Percentiles rank a stretch among this genome's conserved stretches.
Evolutionary conservation across 2,888 invertebrate genomes (phyloP).

Genomic region (Rhopalosiphum nymphaeae): DNA sequence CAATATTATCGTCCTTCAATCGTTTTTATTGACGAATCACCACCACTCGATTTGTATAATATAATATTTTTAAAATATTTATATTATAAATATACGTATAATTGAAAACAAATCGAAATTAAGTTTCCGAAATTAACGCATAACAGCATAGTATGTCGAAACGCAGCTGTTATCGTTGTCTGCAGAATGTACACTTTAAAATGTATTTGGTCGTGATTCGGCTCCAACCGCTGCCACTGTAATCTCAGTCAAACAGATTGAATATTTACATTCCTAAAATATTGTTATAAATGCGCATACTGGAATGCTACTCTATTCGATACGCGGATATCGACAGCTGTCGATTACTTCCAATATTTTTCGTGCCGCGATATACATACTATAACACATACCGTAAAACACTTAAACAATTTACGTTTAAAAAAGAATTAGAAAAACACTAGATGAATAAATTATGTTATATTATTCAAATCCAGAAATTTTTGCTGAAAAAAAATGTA

Average conservation of each 20-base stretch:
- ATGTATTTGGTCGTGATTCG: neutral
- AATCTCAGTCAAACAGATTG: neutral
- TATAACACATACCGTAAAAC: neutral
- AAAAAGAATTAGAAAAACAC: neutral
- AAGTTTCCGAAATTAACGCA: neutral
- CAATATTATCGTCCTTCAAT: neutral
- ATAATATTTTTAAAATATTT: neutral
- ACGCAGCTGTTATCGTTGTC: neutral
- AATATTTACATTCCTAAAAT: neutral
- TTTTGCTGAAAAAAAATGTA: neutral
- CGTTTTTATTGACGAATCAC: neutral
- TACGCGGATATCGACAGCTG: neutral
- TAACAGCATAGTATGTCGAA: neutral
- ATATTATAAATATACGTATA: neutral
- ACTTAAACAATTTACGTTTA: neutral
- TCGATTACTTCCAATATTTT: neutral
- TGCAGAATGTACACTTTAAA: neutral
- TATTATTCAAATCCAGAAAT: neutral
- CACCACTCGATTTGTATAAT: neutral
- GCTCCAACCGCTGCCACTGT: neutral
- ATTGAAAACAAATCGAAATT: neutral
- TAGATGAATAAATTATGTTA: neutral
- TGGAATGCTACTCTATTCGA: neutral
- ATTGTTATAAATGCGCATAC: neutral
- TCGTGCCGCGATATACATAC: neutral